Percentiles rank a stretch among this genome's conserved stretches.
Conservation (phyloP, 2,888 invertebrate species). For the Conchocele bisecta region DNA sequence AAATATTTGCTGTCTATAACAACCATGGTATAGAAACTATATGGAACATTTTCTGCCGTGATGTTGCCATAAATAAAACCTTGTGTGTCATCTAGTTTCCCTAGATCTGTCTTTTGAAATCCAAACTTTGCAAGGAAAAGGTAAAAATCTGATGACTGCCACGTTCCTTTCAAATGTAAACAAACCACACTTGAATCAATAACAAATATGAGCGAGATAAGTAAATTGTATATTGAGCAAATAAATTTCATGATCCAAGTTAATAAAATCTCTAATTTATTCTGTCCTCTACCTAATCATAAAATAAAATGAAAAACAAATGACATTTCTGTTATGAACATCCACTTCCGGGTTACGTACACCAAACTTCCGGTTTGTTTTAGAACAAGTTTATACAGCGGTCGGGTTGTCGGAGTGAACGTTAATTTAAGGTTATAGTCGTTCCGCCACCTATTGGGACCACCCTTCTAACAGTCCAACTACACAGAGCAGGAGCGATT, state of each 20-base stretch:
- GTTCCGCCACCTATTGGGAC: too few species aligned
- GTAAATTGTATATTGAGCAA: too few species aligned
- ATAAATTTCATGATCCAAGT: too few species aligned
- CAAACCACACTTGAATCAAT: conserved; percentile 7
- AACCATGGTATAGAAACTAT: conserved; percentile 89
- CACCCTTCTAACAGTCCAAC: too few species aligned
- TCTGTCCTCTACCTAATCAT: too few species aligned
- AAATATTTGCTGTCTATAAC: conserved; percentile 95
- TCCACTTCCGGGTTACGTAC: not conserved
- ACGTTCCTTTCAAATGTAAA: conserved; percentile 80
- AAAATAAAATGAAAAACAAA: too few species aligned
- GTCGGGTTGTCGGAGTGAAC: too few species aligned
- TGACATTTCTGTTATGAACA: not conserved
- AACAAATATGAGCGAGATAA: not conserved
- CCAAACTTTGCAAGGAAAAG: conserved; percentile 96
- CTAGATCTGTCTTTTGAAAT: conserved; percentile 96
- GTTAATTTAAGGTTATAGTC: too few species aligned
- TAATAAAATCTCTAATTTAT: too few species aligned
- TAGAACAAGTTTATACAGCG: too few species aligned
- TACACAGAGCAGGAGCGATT: too few species aligned
- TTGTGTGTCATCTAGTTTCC: conserved; percentile 92
- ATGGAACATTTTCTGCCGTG: conserved; percentile 85
- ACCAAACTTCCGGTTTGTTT: not conserved
- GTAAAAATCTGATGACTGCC: conserved; percentile 86
- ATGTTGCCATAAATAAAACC: conserved; percentile 99